Percentiles rank a stretch among this genome's conserved stretches.
phyloP scores from a whole-genome alignment of 2,888 invertebrate species.

The Oxyscelio sp. region DNA sequence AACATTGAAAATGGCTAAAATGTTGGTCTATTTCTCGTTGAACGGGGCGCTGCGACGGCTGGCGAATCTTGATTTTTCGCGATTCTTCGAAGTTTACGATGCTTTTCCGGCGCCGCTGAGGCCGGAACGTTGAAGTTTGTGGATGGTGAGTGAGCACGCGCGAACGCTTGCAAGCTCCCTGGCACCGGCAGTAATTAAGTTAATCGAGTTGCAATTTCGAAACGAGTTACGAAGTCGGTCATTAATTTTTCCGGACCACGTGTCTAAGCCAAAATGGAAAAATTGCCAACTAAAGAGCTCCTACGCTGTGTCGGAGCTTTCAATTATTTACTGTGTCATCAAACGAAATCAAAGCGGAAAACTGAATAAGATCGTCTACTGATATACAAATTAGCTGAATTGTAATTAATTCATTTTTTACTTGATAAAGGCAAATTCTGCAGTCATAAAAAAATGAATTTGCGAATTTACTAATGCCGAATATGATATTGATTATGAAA shows the following conservation, averaged over 20 bases:
- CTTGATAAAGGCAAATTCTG: no score
- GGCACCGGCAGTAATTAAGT: slow-evolving; percentile 79
- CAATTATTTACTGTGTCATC: slow-evolving; percentile 54
- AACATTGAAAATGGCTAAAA: slow-evolving; percentile 46
- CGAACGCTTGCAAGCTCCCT: slow-evolving; percentile 53
- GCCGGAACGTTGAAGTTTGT: slow-evolving; percentile 19
- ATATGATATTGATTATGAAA: no score
- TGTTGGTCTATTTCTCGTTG: slow-evolving; percentile 29
- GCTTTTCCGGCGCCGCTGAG: slow-evolving; percentile 54
- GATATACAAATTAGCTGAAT: neutral
- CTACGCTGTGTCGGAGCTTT: slow-evolving; percentile 28
- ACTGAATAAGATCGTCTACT: neutral
- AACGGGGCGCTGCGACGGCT: slow-evolving; percentile 20
- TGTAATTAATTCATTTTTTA: neutral
- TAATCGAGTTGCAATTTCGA: slow-evolving; percentile 82
- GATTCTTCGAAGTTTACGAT: slow-evolving; percentile 55
- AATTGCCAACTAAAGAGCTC: slow-evolving; percentile 41
- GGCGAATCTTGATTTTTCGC: slow-evolving; percentile 56
- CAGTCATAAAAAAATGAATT: no score
- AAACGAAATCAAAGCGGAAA: neutral
- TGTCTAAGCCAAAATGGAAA: slow-evolving; percentile 51
- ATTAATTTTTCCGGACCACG: slow-evolving; percentile 76
- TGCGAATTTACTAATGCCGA: no score
- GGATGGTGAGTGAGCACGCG: slow-evolving; percentile 62
- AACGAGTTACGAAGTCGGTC: slow-evolving; percentile 75